Base-by-base conservation (phyloP, 1,140 invertebrate genomes). In the Sarcophaga bullata region DNA sequence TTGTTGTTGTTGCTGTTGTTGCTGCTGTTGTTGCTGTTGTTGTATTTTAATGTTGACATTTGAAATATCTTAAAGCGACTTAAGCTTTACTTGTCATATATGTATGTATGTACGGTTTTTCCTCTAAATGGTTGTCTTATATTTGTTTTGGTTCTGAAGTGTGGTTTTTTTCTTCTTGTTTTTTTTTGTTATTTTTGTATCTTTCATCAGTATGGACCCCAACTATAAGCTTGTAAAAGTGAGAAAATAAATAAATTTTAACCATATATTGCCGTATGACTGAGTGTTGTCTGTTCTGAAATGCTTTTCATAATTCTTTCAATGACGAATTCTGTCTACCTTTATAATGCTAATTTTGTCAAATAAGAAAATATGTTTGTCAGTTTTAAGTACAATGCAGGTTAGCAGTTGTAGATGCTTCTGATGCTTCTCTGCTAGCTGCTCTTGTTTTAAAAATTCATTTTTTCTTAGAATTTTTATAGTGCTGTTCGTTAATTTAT, bases 61-160 rank as follows among this genome's bases (percentile, higher is more conserved):
- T 68, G 62, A 68, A 68, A 68, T 68, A 68, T 68, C 62, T 68
- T 68, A 68, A 68, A 68, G 62, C 62, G 19, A 68, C 62, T 68
- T 68, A 68, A 68, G 62, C 62, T 68, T 68, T 68, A 68, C 62
- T 68, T 68, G 62, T 68, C 62, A 68, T 37, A 37, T 37, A 37
- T 4, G 4, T 37, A 37, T 4, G 4, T 37, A 37, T 37, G 25
- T 37, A 37, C 25, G 25, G 25, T 68, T 68, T 19, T 68, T 25
- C 19, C 62, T 68, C 25, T 68, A 68, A 68, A 68, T 68, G 62
- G 17, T n/a, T 37, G 1, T 25, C 17, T 68, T 25, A 68, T 25
- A 68, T 68, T 68, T 68, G 62, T 68, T 68, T 68, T 25, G 62
- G 62, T 62, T 68, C 17, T 68, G 17, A 19, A 62, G 25, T 68